phyloP scores from a whole-genome alignment of 2,888 invertebrate genomes.

The Tetragonula carbonaria region DNA sequence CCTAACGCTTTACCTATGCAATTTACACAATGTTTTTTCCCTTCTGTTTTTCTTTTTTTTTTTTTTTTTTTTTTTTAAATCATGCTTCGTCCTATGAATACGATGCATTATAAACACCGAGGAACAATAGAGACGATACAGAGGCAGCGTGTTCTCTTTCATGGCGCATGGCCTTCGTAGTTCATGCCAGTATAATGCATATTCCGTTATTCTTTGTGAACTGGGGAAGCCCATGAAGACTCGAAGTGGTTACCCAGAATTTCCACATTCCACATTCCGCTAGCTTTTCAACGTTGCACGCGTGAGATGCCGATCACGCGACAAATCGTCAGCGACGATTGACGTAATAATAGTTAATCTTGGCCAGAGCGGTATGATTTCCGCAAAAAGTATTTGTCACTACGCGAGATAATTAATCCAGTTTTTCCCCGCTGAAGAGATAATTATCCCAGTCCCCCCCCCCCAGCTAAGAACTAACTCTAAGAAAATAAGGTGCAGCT shows the following conservation, averaged over 20 bases:
- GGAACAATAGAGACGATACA: slow-evolving; percentile 28
- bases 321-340: not conserved
- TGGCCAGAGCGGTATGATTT: not conserved
- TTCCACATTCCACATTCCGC: not conserved
- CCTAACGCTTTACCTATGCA: not conserved
- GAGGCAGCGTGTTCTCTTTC: slow-evolving; percentile 8
- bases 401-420: not conserved
- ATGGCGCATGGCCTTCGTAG: slow-evolving; percentile 22
- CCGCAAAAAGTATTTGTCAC: rapidly evolving
- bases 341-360: slow-evolving; percentile 13
- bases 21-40: not conserved
- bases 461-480: not conserved
- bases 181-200: not conserved
- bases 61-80: not conserved
- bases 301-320: not conserved
- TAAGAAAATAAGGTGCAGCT: not conserved
- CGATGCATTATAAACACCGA: not conserved
- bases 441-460: slow-evolving; percentile 19
- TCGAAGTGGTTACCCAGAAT: not conserved
- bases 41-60: not conserved
- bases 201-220: slow-evolving; percentile 9
- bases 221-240: slow-evolving; percentile 7
- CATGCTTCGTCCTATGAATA: not conserved
- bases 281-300: no score
- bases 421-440: slow-evolving; percentile 20